Evolutionary conservation across 2,888 invertebrate genomes (phyloP).

Genomic region (Torymus auratus): DNA sequence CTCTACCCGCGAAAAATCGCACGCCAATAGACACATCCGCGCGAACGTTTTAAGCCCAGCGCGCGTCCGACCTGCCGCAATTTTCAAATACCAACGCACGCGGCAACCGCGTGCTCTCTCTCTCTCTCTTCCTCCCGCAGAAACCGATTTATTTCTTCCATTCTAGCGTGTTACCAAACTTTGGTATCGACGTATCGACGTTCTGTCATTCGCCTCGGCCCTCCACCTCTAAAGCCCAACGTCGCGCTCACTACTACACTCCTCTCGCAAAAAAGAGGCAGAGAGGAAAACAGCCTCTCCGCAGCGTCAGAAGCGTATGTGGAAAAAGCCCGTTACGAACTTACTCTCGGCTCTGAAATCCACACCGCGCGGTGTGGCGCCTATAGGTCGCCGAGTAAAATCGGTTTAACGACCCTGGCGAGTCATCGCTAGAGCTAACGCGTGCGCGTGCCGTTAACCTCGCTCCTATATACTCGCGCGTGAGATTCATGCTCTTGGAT

Average conservation of each 20-base stretch:
- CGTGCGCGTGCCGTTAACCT: not conserved
- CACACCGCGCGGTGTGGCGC: not conserved
- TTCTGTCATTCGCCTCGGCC: constrained; percentile 46
- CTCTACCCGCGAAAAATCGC: too few species aligned
- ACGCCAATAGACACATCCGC: not conserved
- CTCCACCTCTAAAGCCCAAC: constrained; percentile 4
- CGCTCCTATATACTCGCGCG: not conserved
- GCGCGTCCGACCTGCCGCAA: not conserved
- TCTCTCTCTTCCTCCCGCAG: not conserved
- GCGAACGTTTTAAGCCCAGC: constrained; percentile 5
- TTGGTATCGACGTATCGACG: constrained; percentile 54
- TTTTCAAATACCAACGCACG: constrained; percentile 14
- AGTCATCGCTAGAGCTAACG: not conserved
- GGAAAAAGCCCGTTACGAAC: constrained; percentile 6
- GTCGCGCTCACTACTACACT: not conserved
- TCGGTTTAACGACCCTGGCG: not conserved
- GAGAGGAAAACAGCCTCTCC: constrained; percentile 1
- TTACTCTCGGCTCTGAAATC: constrained; percentile 12
- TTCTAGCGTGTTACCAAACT: constrained; percentile 41
- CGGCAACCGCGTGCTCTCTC: not conserved
- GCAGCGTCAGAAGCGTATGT: not conserved
- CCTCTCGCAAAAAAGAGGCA: not conserved
- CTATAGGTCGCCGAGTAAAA: not conserved
- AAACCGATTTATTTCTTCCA: constrained; percentile 52
- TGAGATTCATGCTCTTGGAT: constrained; percentile 13